phyloP scores from a whole-genome alignment of 2,888 invertebrate genomes.

The Lasioglossum oenotherae region DNA sequence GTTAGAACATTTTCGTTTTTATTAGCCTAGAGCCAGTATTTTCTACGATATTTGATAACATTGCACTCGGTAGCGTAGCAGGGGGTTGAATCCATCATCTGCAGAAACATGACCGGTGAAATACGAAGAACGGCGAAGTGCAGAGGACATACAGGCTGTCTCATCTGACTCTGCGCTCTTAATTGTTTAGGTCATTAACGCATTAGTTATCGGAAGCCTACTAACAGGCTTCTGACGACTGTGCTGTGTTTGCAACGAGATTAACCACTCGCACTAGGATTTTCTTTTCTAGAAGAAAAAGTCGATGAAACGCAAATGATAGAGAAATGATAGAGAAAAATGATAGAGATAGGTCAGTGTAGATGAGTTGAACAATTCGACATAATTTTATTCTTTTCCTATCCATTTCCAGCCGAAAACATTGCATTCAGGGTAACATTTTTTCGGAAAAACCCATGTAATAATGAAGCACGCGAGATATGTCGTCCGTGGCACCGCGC shows the following conservation, averaged over 20 bases:
- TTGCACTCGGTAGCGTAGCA: neutral
- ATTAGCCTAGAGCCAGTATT: neutral
- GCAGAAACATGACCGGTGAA: neutral
- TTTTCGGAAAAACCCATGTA: too few species aligned
- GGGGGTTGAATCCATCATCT: neutral
- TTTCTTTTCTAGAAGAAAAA: neutral
- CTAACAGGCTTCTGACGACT: neutral
- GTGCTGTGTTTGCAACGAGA: neutral
- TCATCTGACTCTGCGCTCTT: neutral
- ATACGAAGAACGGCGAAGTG: neutral
- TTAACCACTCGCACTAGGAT: neutral
- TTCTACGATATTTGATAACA: neutral
- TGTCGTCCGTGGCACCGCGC: too few species aligned
- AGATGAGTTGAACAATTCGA: neutral
- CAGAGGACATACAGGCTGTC: neutral
- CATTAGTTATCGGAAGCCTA: neutral
- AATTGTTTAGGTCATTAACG: neutral
- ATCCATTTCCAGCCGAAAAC: too few species aligned
- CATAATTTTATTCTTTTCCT: neutral
- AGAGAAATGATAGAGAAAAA: too few species aligned
- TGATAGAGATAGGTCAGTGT: too few species aligned
- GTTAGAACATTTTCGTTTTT: neutral
- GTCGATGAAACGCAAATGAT: neutral
- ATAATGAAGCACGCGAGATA: too few species aligned
- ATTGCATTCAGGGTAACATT: too few species aligned